phyloP scores from a whole-genome alignment of 2,888 invertebrate species.

The Automeris io region DNA sequence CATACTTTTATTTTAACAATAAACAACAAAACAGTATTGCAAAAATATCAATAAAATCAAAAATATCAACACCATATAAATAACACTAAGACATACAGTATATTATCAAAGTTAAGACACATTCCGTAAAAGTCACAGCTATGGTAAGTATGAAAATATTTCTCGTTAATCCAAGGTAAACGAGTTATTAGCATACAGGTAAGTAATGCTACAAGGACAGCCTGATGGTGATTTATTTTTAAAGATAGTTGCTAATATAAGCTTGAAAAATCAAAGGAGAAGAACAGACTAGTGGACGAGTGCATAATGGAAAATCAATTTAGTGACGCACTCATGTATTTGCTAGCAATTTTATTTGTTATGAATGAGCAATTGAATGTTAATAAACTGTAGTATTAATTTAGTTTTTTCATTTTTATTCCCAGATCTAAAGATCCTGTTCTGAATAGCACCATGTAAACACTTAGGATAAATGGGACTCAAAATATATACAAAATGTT shows the following conservation, averaged over 20 bases:
- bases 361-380: slow-evolving; percentile 23
- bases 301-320: slow-evolving; percentile 37
- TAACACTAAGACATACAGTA: no score
- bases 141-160: slow-evolving; percentile 25
- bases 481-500: slow-evolving; percentile 10
- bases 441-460: slow-evolving; percentile 29
- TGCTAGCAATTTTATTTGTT: slow-evolving; percentile 37
- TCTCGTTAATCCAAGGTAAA: slow-evolving; percentile 6
- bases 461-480: slow-evolving; percentile 2
- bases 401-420: slow-evolving; percentile 43
- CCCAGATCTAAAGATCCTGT: slow-evolving; percentile 67
- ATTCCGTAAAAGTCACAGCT: slow-evolving; percentile 11
- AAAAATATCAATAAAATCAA: no score
- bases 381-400: slow-evolving; percentile 56
- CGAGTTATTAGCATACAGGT: slow-evolving; percentile 21
- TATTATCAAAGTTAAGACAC: slow-evolving; percentile 1
- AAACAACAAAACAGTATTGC: no score
- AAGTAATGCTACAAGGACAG: slow-evolving; percentile 25
- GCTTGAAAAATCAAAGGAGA: slow-evolving; percentile 66
- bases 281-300: slow-evolving; percentile 55
- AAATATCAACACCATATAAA: no score
- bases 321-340: slow-evolving; percentile 49
- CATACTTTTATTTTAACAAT: no score
- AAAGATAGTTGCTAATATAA: slow-evolving; percentile 45
- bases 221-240: neutral